These are phyloP conservation scores for Ectemnius continuus DNA, from an alignment of 2,888 invertebrate species.

Conservation along the genomic window DNA sequence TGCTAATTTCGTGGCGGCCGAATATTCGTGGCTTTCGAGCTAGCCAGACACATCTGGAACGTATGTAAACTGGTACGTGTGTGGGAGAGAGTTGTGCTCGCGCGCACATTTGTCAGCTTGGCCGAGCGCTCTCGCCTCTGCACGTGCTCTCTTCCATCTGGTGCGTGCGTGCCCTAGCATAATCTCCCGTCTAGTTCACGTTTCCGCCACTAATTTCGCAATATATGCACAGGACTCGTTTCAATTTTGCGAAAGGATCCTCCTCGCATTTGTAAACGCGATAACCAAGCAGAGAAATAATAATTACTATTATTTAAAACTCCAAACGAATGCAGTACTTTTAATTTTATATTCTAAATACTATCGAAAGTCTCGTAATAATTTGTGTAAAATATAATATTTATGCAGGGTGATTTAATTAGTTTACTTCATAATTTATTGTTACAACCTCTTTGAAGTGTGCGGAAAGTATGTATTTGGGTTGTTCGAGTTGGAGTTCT, in stretches of 20 bases:
- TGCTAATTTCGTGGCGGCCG: slow-evolving; percentile 43
- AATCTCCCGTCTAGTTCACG: slow-evolving; percentile 5
- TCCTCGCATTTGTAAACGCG: slow-evolving; percentile 6
- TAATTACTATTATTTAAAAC: too few relatives aligned
- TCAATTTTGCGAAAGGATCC: slow-evolving; percentile 42
- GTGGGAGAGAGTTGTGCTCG: slow-evolving; percentile 8
- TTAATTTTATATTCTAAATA: too few relatives aligned
- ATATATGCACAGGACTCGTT: slow-evolving; percentile 17
- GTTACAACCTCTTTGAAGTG: too few relatives aligned
- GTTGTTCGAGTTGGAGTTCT: too few relatives aligned
- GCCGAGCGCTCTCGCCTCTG: too few relatives aligned
- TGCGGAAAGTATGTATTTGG: neutral
- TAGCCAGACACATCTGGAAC: slow-evolving; percentile 46
- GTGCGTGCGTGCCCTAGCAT: slow-evolving; percentile 2
- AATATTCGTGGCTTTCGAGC: too few relatives aligned
- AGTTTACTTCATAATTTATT: too few relatives aligned
- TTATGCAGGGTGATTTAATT: too few relatives aligned
- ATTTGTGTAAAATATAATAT: too few relatives aligned
- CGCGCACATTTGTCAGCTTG: slow-evolving; percentile 34
- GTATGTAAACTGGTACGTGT: slow-evolving; percentile 23
- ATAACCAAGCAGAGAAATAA: too few relatives aligned
- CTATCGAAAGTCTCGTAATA: too few relatives aligned
- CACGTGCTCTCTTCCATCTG: slow-evolving; percentile 28
- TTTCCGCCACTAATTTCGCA: slow-evolving; percentile 36
- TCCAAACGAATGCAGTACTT: too few relatives aligned